Conservation (phyloP, 2,888 invertebrate genomes). For the Nomada ferruginata region DNA sequence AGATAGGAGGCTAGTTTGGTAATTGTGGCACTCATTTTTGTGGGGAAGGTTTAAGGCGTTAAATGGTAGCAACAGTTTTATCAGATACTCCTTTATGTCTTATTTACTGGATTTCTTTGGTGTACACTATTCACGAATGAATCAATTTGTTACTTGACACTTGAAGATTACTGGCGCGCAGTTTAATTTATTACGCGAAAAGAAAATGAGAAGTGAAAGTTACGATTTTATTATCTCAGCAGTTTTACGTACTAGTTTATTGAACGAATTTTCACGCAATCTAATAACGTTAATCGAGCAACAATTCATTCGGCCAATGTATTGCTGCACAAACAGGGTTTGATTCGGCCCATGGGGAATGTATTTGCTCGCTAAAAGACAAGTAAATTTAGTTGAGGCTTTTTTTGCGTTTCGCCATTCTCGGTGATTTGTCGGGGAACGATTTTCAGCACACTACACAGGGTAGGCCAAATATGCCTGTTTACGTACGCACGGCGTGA, state of each 20-base stretch:
- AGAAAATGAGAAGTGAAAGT: neutral
- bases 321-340: conserved; percentile 27
- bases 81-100: no score
- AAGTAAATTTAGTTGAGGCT: conserved; percentile 54
- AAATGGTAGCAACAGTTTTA: no score
- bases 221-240: no score
- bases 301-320: neutral
- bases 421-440: conserved; percentile 50
- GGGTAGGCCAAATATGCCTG: conserved; percentile 54
- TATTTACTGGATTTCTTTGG: no score
- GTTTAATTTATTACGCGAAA: neutral
- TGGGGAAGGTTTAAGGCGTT: no score
- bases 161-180: no score
- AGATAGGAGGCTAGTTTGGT: no score
- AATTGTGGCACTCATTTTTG: no score
- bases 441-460: conserved; percentile 44
- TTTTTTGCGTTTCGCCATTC: conserved; percentile 40
- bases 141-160: no score
- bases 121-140: no score
- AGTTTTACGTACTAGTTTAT: neutral
- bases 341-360: conserved; percentile 25
- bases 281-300: conserved; percentile 31
- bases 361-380: conserved; percentile 54
- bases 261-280: neutral
- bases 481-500: conserved; percentile 61